Evolutionary conservation across 2,113 vertebrate genomes (phyloP).

Genomic region (Centropristis striata): DNA sequence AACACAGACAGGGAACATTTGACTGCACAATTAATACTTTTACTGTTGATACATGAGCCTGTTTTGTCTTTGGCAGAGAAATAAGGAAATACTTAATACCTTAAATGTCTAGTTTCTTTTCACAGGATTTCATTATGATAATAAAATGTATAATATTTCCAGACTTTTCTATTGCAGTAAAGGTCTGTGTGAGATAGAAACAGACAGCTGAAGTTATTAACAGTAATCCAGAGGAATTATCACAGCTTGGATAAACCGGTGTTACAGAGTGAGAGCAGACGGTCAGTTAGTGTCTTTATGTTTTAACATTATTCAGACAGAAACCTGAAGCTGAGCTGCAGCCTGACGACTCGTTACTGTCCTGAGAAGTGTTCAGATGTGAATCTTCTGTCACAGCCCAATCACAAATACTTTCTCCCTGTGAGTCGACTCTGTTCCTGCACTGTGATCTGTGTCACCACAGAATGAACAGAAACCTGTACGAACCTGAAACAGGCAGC

Average conservation of each 20-base stretch:
- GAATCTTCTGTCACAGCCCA: constrained; percentile 5
- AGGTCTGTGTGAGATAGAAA: too few species aligned
- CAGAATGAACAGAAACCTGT: not conserved
- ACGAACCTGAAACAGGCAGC: not conserved
- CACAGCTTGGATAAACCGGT: not conserved
- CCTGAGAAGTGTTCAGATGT: constrained; percentile 11
- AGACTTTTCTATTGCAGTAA: too few species aligned
- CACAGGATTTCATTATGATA: too few species aligned
- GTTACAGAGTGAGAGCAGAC: constrained; percentile 20
- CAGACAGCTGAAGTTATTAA: too few species aligned
- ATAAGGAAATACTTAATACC: too few species aligned
- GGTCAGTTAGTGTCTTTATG: not conserved
- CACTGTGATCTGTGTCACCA: not conserved
- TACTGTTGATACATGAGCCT: too few species aligned
- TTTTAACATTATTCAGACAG: not conserved
- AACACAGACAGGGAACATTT: too few species aligned
- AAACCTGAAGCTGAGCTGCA: not conserved
- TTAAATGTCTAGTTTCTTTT: too few species aligned
- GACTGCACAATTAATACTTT: too few species aligned
- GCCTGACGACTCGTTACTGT: not conserved
- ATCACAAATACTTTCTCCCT: constrained; percentile 22
- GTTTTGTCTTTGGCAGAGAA: too few species aligned
- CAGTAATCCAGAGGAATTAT: constrained; percentile 7
- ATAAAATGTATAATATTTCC: too few species aligned
- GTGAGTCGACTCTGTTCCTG: too few species aligned